Base-by-base conservation (phyloP, 2,113 vertebrate genomes). In the Pyxicephalus adspersus region DNA sequence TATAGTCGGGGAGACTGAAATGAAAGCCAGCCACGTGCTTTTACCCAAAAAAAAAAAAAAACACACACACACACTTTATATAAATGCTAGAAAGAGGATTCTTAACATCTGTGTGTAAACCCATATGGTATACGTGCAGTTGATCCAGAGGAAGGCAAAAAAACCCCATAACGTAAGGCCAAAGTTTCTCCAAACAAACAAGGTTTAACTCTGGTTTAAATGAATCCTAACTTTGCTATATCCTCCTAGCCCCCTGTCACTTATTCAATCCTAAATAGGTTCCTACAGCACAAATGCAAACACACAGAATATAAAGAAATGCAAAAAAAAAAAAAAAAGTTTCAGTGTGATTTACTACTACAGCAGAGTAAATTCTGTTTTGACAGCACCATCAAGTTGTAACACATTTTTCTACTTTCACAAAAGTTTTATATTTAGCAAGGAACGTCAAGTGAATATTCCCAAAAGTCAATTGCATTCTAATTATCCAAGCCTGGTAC, bases 341-440 rank as follows among this genome's bases (percentile, higher is more conserved):
- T 58, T 58, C 20, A 9, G 57, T 20, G 9, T 8, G 18, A 20
- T 57, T 58, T 22, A 23, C 57, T 22, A 11, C 57, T 9, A 58
- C 9, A n/a, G 22, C 20, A 22, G 57, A 1, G 23, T 22, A 1
- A 58, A 4, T n/a, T 58, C 2, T 23, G 18, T 25, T 55, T 55
- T 28, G 52, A 57, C 54, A 25, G 26, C 19, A 52, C 20, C 8
- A 13, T 13, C 3, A 28, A 70, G 51, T 7, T 19, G 23, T 54
- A 29, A 26, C 23, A 76, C 2, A 26, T 64, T 64, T 63, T 29
- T 16, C 74, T n/a, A 26, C 34, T 45, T 61, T 66, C 45, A 64
- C 19, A 18, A 52, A 71, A 4, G 45, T 55, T 67, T 79, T 45
- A 58, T 38, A 60, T 79, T 70, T 60, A 55, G 52, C 23, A 34